Base-by-base conservation (phyloP, 2,888 invertebrate genomes). In the Zygaena filipendulae region DNA sequence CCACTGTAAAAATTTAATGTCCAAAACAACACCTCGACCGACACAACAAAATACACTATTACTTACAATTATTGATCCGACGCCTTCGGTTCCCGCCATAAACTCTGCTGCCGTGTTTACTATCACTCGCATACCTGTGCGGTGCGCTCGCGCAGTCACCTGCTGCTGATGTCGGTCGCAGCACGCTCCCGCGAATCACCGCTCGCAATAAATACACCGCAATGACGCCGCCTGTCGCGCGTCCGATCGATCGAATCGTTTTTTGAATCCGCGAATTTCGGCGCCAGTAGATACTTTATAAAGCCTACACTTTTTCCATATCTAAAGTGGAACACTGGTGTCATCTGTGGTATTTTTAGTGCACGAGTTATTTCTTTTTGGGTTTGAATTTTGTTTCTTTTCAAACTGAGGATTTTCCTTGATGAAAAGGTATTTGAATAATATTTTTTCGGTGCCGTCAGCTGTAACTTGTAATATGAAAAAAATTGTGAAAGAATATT, bases 131-230 rank as follows among this genome's bases (percentile, higher is more conserved):
- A 22, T 32, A 20, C 14, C 14, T 11, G 25, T 36, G 16, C 7
- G n/a, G n/a, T 7, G 16, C 16, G 7, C 16, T 16, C 27, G 31
- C 47, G 47, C 66, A 72, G 72, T 72, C 70, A 69, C 71, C 69
- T 69, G 69, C 58, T 53, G 61, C 53, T 43, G 45, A 55, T 57
- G 53, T 46, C 38, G 50, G 42, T 40, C 55, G 60, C 45, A 50
- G 46, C 58, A 64, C 64, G 63, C 58, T 51, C 42, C 13, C 23
- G 30, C 22, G 6, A 18, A 24, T 13, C 26, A n/a, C 13, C 18
- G 11, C 4, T 21, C 21, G 21, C 21, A 21, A 4, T 7, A 11
- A 30, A 29, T 22, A 22, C 34, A 36, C 38, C 36, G 41, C 47
- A 44, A 49, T 42, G 32, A 52, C 52, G 55, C 44, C 36, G 42